phyloP scores from a whole-genome alignment of 1,140 invertebrate species.

The Bombus polaris region DNA sequence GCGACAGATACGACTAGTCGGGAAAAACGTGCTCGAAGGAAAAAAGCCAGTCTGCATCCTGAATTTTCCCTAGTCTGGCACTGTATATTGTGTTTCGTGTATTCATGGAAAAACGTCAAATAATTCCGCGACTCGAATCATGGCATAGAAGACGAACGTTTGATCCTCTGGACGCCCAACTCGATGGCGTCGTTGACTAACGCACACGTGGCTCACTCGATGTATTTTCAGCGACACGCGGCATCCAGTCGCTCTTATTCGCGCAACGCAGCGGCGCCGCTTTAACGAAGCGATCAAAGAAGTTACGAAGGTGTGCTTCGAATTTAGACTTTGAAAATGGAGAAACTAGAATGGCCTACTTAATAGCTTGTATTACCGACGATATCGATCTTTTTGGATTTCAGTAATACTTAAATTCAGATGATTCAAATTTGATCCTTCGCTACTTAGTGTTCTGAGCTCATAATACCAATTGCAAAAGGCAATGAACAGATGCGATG shows the following conservation, averaged over 20 bases:
- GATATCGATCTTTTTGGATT: neutral
- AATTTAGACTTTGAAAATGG: neutral
- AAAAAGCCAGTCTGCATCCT: neutral
- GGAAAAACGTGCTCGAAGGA: constrained; percentile 14
- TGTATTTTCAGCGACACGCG: constrained; percentile 62
- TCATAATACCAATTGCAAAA: no score
- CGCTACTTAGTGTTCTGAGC: no score
- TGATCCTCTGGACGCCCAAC: constrained; percentile 61
- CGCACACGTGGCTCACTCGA: constrained; percentile 19
- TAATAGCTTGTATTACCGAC: neutral
- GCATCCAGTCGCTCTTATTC: constrained; percentile 47
- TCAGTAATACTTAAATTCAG: no score
- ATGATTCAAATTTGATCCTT: no score
- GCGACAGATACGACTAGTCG: constrained; percentile 19
- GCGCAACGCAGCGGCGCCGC: constrained; percentile 5
- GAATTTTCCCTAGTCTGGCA: neutral
- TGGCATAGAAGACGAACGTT: constrained; percentile 46
- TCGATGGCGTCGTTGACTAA: constrained; percentile 17
- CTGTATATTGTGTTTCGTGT: constrained; percentile 40
- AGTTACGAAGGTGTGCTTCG: constrained; percentile 54
- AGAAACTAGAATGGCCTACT: no score
- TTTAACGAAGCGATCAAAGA: constrained; percentile 64
- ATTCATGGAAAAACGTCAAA: constrained; percentile 64
- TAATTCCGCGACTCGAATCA: constrained; percentile 55
- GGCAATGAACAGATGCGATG: no score